Percentiles rank a stretch among this genome's conserved stretches.
Conservation (phyloP, 2,888 invertebrate species). For the Rotaria magnacalcarata region DNA sequence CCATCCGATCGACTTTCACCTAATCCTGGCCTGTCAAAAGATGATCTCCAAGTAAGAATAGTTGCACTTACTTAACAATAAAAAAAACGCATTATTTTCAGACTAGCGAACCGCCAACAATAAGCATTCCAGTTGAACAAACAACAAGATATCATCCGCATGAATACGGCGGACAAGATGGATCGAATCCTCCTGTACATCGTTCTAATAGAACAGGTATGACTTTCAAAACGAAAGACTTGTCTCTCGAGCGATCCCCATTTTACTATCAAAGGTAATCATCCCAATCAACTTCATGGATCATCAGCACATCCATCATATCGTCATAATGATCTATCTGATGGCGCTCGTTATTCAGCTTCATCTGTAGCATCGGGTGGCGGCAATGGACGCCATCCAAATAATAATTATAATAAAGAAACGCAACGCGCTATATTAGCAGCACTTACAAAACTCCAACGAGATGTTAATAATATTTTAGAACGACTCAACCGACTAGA, state of each 20-base stretch:
- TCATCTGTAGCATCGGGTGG: not conserved
- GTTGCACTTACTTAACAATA: not conserved
- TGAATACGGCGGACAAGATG: not conserved
- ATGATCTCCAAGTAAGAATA: not conserved
- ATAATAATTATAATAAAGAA: constrained; percentile 16
- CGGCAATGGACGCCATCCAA: not conserved
- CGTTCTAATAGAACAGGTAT: not conserved
- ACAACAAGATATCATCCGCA: not conserved
- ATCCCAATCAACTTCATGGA: not conserved
- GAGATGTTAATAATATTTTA: constrained; percentile 10
- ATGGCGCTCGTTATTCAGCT: not conserved
- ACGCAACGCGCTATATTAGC: constrained; percentile 24
- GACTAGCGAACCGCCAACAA: not conserved
- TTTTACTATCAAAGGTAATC: not conserved
- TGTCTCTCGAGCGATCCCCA: not conserved
- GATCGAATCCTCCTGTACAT: not conserved
- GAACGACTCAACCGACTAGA: constrained; percentile 32
- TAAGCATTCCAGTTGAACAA: not conserved
- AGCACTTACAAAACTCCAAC: constrained; percentile 25
- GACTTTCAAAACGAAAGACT: not conserved
- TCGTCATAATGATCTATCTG: not conserved
- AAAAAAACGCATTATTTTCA: not conserved
- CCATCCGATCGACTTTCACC: constrained; percentile 8
- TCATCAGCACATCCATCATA: not conserved
- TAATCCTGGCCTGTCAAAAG: not conserved